phyloP scores from a whole-genome alignment of 2,797 vertebrate genomes.

The Poecilia gillii region DNA sequence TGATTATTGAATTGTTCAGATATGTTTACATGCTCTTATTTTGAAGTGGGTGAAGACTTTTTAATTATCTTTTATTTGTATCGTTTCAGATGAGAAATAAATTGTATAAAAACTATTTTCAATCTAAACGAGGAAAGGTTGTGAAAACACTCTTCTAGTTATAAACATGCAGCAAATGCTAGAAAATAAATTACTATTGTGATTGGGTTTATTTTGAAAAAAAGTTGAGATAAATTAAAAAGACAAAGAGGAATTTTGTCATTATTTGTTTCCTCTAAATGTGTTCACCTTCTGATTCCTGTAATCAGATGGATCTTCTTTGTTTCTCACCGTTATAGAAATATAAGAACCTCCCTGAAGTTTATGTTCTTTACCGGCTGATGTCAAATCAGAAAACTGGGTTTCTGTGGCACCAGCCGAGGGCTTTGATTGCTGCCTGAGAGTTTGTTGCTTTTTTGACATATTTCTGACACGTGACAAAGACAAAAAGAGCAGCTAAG shows the following conservation, averaged over 20 bases:
- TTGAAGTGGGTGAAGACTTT: too few species aligned
- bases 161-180: too few species aligned
- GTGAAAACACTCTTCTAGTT: too few species aligned
- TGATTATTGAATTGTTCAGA: too few species aligned
- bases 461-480: conserved; percentile 48
- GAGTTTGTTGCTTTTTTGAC: conserved; percentile 42
- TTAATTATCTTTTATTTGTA: too few species aligned
- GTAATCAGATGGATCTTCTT: conserved; percentile 65
- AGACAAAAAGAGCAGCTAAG: conserved; percentile 47
- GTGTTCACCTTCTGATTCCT: conserved; percentile 43
- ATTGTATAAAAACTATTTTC: too few species aligned
- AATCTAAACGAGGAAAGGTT: too few species aligned
- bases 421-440: conserved; percentile 57
- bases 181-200: too few species aligned
- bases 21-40: too few species aligned
- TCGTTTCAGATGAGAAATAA: too few species aligned
- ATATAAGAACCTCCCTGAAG: conserved; percentile 16
- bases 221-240: not conserved
- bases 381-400: conserved; percentile 59
- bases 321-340: not conserved
- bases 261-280: conserved; percentile 43
- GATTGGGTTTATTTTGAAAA: not conserved
- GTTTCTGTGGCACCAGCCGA: conserved; percentile 58
- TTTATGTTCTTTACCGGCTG: conserved; percentile 42
- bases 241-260: conserved; percentile 9